Evolutionary conservation across 2,797 vertebrate genomes (phyloP).

Genomic region (Anas flavirostris): DNA sequence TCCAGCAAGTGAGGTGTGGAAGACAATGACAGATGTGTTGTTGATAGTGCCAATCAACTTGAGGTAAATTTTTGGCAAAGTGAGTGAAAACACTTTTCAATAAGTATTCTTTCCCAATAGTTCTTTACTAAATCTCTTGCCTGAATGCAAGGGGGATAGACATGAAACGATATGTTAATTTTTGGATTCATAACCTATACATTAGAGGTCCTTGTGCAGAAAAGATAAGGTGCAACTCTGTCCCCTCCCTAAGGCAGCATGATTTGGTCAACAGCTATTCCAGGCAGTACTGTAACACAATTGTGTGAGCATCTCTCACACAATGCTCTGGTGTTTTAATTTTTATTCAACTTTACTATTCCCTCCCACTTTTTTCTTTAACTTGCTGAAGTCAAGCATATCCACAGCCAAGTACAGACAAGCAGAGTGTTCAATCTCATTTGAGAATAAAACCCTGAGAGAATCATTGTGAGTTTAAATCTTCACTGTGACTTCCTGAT

Average conservation of each 20-base stretch:
- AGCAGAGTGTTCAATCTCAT: background rate
- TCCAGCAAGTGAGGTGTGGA: background rate
- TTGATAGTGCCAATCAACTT: background rate
- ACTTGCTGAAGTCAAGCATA: background rate
- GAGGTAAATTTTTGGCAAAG: background rate
- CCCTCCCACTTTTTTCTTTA: rapidly evolving
- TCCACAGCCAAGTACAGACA: background rate
- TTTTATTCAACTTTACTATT: background rate
- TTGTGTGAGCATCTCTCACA: background rate
- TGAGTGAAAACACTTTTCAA: background rate
- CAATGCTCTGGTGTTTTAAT: background rate
- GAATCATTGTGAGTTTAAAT: background rate
- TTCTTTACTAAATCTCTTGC: background rate
- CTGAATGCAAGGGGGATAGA: background rate
- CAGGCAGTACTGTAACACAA: background rate
- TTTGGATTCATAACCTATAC: background rate
- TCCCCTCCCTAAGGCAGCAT: background rate
- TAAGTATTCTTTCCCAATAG: background rate
- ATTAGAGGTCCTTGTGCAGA: background rate
- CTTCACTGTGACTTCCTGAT: background rate
- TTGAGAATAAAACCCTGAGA: background rate
- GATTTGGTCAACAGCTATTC: background rate
- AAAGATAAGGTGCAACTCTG: background rate
- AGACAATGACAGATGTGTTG: background rate
- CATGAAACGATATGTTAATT: background rate